Evolutionary conservation across 1,140 invertebrate genomes (phyloP).

Genomic region (Nylanderia fulva): DNA sequence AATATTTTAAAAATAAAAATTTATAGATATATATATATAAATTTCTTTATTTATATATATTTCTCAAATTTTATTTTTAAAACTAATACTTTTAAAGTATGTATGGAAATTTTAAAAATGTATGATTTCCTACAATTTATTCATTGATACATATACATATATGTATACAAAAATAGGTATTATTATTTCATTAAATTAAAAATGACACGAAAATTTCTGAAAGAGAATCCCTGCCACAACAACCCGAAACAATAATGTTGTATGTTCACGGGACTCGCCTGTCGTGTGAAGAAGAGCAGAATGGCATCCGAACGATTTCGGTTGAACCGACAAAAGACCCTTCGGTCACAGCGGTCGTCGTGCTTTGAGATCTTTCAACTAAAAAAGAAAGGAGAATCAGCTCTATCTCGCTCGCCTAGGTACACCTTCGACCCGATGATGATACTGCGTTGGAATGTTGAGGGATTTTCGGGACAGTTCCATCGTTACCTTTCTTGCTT

Average conservation of each 20-base stretch:
- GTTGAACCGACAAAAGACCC: slow-evolving; percentile 47
- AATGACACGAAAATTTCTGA: too few relatives aligned
- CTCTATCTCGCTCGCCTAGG: slow-evolving; percentile 19
- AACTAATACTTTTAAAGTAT: too few relatives aligned
- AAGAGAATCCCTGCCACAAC: too few relatives aligned
- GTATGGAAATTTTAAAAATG: too few relatives aligned
- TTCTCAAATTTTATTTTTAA: too few relatives aligned
- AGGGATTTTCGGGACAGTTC: slow-evolving; percentile 4
- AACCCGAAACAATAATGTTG: background rate
- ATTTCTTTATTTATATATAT: too few relatives aligned
- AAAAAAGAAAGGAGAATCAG: background rate
- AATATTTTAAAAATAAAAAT: background rate
- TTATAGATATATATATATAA: too few relatives aligned
- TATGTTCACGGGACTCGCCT: background rate
- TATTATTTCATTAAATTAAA: too few relatives aligned
- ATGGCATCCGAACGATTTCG: slow-evolving; percentile 59
- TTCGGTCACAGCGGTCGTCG: slow-evolving; percentile 13
- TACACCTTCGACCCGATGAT: slow-evolving; percentile 37
- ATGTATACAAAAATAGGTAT: too few relatives aligned
- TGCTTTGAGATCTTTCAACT: slow-evolving; percentile 1
- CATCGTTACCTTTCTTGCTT: background rate
- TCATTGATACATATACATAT: too few relatives aligned
- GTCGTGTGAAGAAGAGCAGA: slow-evolving; percentile 38
- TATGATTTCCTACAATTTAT: too few relatives aligned
- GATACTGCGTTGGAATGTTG: slow-evolving; percentile 33